A percentile compares a stretch with the other conserved stretches of the same genome.
These are phyloP conservation scores for Pygmarrhopalites habei DNA, from an alignment of 1,140 invertebrate species.

Conservation along the genomic window DNA sequence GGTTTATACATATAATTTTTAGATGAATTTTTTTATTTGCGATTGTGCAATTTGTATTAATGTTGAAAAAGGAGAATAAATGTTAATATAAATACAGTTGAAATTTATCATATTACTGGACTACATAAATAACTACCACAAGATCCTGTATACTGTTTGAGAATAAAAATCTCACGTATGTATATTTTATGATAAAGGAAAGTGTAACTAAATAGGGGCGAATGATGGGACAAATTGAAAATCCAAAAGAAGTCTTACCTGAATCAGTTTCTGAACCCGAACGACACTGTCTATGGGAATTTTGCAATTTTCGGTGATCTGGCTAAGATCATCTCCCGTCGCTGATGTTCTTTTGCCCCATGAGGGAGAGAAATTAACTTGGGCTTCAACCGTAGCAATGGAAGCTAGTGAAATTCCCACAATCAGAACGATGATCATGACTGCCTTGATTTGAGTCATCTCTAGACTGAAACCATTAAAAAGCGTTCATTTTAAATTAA, in stretches of 20 bases:
- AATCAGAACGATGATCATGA: slow-evolving; percentile 26
- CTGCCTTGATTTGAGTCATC: neutral
- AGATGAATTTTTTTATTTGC: no score
- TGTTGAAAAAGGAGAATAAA: no score
- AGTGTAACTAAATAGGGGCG: no score
- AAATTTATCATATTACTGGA: no score
- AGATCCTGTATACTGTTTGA: no score
- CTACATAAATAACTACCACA: no score
- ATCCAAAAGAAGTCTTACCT: slow-evolving; percentile 24
- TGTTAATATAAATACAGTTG: no score
- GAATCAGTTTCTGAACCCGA: slow-evolving; percentile 22
- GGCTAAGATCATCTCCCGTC: neutral
- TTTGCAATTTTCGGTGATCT: slow-evolving; percentile 20
- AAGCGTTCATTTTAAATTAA: neutral
- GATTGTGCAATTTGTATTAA: no score
- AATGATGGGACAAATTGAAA: no score
- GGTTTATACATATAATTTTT: no score
- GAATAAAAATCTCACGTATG: no score
- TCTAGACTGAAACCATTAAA: neutral
- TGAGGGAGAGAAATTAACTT: slow-evolving; percentile 41
- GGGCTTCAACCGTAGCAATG: slow-evolving; percentile 24
- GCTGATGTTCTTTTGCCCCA: slow-evolving; percentile 39
- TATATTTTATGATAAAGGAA: no score
- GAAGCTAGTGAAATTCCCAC: slow-evolving; percentile 20
- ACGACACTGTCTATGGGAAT: slow-evolving; percentile 16